Base-by-base conservation (phyloP, 2,797 vertebrate species). In the Discoglossus pictus region DNA sequence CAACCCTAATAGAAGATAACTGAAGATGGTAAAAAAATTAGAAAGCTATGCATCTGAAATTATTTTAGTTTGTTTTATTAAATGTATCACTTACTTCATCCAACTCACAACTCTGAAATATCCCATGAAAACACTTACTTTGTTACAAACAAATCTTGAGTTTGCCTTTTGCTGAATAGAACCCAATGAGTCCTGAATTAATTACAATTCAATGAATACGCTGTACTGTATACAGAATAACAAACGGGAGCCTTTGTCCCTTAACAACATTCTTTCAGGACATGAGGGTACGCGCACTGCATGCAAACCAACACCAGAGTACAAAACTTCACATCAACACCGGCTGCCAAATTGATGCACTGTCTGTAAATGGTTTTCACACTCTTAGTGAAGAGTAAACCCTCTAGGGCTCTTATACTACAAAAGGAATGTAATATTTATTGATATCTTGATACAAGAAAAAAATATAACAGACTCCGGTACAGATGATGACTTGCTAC, bases 401-500 rank as follows among this genome's bases (percentile, higher is more conserved):
- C 46, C 46, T 24, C 46, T 23, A 50, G 46, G 46, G 23, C 27
- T 50, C 46, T 25, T 50, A 27, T n/a, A 50, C 21, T 25, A 25
- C 21, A 50, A 50, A 50, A 50, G 21, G 13, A 50, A 50, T n/a
- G 12, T 50, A 50, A 18, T n/a, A 27, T 50, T 24, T 50, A 50
- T 50, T 50, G 46, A 50, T 50, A 50, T 25, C 12, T 25, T 50
- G 46, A 27, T 50, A 21, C 46, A 25, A 23, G 13, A n/a, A 23
- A 50, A 50, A 50, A 21, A 7, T 27, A 50, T 25, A 25, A 17
- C 21, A n/a, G 13, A 25, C 46, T 50, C 21, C 6, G n/a, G 13
- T 23, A 50, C 46, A 25, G 21, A 27, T 50, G 23, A 20, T 24
- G 21, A 50, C 46, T 50, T 16, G 11, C 46, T 50, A 50, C 46